Evolutionary conservation across 2,888 invertebrate genomes (phyloP), one percentile per base, ranked within the genome.

Genomic region (Parnassius apollo): DNA sequence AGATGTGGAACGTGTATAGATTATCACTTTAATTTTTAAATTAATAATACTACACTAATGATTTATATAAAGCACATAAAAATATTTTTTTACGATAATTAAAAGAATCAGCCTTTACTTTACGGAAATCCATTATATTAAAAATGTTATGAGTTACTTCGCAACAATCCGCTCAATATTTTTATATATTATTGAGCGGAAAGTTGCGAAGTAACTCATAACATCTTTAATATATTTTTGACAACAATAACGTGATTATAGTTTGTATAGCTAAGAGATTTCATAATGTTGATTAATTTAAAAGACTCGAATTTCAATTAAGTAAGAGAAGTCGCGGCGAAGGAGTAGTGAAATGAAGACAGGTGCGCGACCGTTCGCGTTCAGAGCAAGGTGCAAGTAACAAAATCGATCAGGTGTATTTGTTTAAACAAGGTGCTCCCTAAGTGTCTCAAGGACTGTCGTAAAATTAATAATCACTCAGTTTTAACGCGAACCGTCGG

Each of bases 381-480:
- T 82, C 75, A 75, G 76, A 82, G 86, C 90, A 91, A 91, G 91
- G 90, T 91, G 91, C 88, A 87, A 70, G 71, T 64, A 74, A 75
- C 74, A 71, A 75, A 81, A 85, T 82, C 82, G 86, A 85, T 91
- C 90, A 91, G 91, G 90, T 91, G 89, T 89, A 81, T 91, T 91
- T 89, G 85, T 83, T 87, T 81, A 82, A 78, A 85, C 87, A 88
- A 89, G 89, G 88, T 89, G 90, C 82, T 83, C 75, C 72, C 64
- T 75, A 71, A 77, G 74, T 74, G 75, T 76, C 75, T 78, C 75
- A 75, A 81, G 81, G 81, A 75, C 77, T 75, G 71, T 72, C 71
- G 75, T 82, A 78, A 80, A 83, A 81, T 83, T 81, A 77, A 82
- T 82, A 81, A 75, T 75, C 74, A 67, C 67, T 62, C 64, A 66